Base-by-base conservation (phyloP, 2,113 vertebrate genomes). In the Coreoperca whiteheadi region DNA sequence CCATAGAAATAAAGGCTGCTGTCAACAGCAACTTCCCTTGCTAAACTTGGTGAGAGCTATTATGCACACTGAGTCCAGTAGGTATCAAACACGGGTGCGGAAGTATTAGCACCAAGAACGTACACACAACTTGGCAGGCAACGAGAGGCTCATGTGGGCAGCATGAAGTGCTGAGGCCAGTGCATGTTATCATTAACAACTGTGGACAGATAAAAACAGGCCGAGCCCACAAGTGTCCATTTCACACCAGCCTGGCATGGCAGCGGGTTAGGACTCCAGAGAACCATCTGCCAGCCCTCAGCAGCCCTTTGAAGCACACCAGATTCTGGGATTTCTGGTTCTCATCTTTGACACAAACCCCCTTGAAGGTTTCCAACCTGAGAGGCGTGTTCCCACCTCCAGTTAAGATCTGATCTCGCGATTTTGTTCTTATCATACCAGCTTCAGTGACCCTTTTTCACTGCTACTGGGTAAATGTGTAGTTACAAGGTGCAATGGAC, bases 181-280 rank as follows among this genome's bases (percentile, higher is more conserved):
- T 63, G 79, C 81, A 72, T 92, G 90, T 92, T 93, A 91, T 92
- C 91, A 91, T 88, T 93, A 93, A 93, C 92, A 88, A 90, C 92
- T 93, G 92, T 89, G 83, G 92, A 93, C 92, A 93, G 91, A 90
- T 61, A 37, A 83, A n/a, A 91, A 81, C 79, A 83, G 81, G 88
- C 83, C 16, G 28, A 87, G 87, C 77, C 78, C 91, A 91, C 91
- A 90, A 94, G 90, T 91, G 91, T 91, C 91, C 89, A 76, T 90
- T 92, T 92, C 85, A 91, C 91, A 87, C 79, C 81, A 86, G 82
- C 53, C 82, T 91, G 92, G 91, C 90, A 87, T 81, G 90, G 92
- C 85, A 18, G 77, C 48, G 53, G 84, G 87, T 70, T 68, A 56
- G 89, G 85, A 79, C 90, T 90, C 86, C 60, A 69, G 85, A 90